Conservation (phyloP, 2,888 invertebrate genomes). For the Unio pictorum region DNA sequence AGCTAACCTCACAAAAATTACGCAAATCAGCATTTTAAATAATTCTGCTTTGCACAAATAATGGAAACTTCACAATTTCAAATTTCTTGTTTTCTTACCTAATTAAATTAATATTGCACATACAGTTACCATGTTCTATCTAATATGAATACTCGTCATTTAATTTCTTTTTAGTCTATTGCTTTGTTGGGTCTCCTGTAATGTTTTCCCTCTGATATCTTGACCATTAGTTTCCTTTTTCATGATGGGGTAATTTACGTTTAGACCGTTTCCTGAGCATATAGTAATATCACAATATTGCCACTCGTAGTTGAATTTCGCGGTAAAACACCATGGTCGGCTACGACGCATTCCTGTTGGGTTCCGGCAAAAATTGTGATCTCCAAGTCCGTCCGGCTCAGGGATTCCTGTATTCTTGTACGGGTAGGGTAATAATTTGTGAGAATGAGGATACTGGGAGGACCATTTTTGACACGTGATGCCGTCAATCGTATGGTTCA, state of each 20-base stretch:
- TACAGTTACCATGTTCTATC: too few relatives aligned
- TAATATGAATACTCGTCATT: too few relatives aligned
- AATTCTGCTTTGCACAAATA: too few relatives aligned
- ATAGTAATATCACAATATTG: constrained; percentile 64
- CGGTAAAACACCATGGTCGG: constrained; percentile 76
- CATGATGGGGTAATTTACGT: neutral
- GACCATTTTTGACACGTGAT: constrained; percentile 66
- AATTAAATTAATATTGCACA: too few relatives aligned
- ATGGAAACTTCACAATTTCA: too few relatives aligned
- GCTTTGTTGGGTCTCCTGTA: constrained; percentile 1
- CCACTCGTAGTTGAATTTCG: constrained; percentile 54
- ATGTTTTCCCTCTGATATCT: constrained; percentile 4
- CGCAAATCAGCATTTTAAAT: too few relatives aligned
- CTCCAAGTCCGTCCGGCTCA: constrained; percentile 38
- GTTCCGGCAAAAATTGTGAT: constrained; percentile 77
- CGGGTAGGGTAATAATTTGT: constrained; percentile 40
- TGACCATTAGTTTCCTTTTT: constrained; percentile 5
- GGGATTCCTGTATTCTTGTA: constrained; percentile 14
- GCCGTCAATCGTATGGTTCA: constrained; percentile 63
- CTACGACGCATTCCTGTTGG: constrained; percentile 66
- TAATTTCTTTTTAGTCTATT: too few relatives aligned
- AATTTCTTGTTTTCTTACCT: too few relatives aligned
- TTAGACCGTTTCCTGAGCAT: constrained; percentile 25
- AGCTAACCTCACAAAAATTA: too few relatives aligned
- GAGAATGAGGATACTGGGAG: constrained; percentile 60